These are phyloP conservation scores for Drosophila rhopaloa DNA, from an alignment of 1,140 invertebrate species.

Conservation along the genomic window DNA sequence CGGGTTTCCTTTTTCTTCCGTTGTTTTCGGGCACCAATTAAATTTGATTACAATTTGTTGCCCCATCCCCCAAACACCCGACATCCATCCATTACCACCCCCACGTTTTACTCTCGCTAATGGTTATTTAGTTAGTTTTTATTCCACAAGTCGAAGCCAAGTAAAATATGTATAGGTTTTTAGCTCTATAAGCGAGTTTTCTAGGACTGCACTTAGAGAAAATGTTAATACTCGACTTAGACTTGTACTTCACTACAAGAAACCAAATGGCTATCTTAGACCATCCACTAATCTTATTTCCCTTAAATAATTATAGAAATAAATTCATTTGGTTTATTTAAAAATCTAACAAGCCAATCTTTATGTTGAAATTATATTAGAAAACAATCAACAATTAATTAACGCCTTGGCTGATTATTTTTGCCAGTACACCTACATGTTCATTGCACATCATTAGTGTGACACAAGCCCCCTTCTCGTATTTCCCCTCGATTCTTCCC, in stretches of 20 bases:
- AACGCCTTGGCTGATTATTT: not conserved
- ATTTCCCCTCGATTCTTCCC: constrained; percentile 7
- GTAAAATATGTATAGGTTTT: constrained; percentile 14
- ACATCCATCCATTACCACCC: constrained; percentile 18
- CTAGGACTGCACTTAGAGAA: not conserved
- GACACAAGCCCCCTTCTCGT: constrained; percentile 15
- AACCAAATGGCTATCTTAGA: too few species aligned
- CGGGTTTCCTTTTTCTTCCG: constrained; percentile 4
- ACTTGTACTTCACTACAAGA: too few species aligned
- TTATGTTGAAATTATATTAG: not conserved
- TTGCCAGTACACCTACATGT: constrained; percentile 2
- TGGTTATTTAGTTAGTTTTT: constrained; percentile 58
- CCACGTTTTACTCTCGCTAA: constrained; percentile 36
- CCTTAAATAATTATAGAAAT: too few species aligned
- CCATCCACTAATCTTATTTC: too few species aligned
- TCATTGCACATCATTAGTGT: constrained; percentile 39
- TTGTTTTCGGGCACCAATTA: constrained; percentile 60
- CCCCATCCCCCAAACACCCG: constrained; percentile 18
- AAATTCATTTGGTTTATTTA: too few species aligned
- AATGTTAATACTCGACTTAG: not conserved
- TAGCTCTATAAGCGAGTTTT: not conserved
- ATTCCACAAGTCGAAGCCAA: constrained; percentile 20
- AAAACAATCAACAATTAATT: not conserved
- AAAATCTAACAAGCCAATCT: too few species aligned
- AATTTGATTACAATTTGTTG: constrained; percentile 77